Evolutionary conservation across 2,113 vertebrate species (phyloP).

Genomic region (Microcebus jonahi): DNA sequence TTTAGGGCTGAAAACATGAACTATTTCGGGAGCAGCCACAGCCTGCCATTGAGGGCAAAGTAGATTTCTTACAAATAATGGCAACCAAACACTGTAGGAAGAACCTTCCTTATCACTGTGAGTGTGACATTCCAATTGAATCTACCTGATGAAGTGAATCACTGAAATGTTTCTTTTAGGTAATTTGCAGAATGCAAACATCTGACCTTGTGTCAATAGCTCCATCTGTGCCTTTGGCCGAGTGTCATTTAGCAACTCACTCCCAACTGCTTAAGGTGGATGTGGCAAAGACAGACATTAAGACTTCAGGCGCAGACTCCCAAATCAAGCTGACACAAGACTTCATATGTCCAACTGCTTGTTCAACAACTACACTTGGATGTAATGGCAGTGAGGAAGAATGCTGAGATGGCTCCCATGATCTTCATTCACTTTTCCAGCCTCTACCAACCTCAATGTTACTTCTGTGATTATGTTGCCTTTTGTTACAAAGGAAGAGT

Average conservation of each 20-base stretch:
- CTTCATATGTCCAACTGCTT: neutral
- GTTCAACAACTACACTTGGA: neutral
- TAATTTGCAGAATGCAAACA: neutral
- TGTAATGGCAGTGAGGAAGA: neutral
- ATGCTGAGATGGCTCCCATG: neutral
- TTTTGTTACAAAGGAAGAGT: neutral
- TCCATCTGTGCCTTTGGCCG: neutral
- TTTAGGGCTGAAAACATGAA: neutral
- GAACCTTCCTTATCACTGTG: neutral
- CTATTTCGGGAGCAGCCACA: neutral
- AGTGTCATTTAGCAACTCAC: neutral
- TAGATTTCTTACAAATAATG: conserved; percentile 30
- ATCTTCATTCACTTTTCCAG: neutral
- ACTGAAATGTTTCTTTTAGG: conserved; percentile 11
- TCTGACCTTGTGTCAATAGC: conserved; percentile 34
- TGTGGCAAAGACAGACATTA: neutral
- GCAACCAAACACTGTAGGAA: neutral
- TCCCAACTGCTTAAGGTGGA: neutral
- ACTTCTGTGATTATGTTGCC: neutral
- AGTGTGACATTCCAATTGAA: neutral
- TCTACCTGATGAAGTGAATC: neutral
- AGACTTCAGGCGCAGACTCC: neutral
- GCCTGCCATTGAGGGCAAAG: neutral
- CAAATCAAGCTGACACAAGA: neutral
- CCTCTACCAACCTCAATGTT: neutral